Percentiles rank a stretch among this genome's conserved stretches.
Evolutionary conservation across 2,888 invertebrate species (phyloP).

Genomic region (Zaprionus lineosus): DNA sequence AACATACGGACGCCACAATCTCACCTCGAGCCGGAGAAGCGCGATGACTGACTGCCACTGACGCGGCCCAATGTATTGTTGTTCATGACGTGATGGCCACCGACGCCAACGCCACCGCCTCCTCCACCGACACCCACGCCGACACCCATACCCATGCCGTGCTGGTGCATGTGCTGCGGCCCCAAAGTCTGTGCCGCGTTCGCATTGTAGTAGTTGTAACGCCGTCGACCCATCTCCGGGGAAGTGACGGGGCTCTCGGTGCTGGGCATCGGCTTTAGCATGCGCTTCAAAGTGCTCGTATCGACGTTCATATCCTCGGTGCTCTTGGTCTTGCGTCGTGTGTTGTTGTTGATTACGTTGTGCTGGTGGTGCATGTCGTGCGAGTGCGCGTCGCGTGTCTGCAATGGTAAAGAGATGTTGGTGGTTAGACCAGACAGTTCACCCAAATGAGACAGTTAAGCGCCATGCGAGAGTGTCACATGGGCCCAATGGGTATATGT

Average conservation of each 20-base stretch:
- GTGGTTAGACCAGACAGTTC: conserved; percentile 9
- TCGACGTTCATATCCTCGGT: conserved; percentile 92
- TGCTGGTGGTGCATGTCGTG: conserved; percentile 87
- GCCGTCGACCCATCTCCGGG: conserved; percentile 93
- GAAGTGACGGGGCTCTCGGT: conserved; percentile 94
- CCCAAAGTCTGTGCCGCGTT: conserved; percentile 82
- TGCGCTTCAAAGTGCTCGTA: conserved; percentile 92
- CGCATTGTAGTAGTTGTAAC: conserved; percentile 87
- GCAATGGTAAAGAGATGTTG: conserved; percentile 13
- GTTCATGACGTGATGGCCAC: conserved; percentile 84
- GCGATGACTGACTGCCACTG: conserved; percentile 87
- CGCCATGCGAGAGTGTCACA: conserved; percentile 1
- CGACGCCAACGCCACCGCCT: conserved; percentile 78
- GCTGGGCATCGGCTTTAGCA: conserved; percentile 97
- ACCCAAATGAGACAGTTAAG: neutral
- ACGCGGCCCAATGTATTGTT: conserved; percentile 84
- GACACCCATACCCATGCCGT: conserved; percentile 50
- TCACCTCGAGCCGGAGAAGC: conserved; percentile 86
- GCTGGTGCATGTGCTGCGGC: conserved; percentile 85
- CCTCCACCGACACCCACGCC: conserved; percentile 76
- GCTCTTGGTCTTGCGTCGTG: conserved; percentile 92
- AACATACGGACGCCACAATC: conserved; percentile 32
- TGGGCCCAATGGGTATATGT: neutral
- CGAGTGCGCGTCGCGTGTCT: conserved; percentile 88
- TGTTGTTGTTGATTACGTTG: conserved; percentile 89